These are phyloP conservation scores for Alcis repandata DNA, from an alignment of 2,888 invertebrate species.

Conservation along the genomic window DNA sequence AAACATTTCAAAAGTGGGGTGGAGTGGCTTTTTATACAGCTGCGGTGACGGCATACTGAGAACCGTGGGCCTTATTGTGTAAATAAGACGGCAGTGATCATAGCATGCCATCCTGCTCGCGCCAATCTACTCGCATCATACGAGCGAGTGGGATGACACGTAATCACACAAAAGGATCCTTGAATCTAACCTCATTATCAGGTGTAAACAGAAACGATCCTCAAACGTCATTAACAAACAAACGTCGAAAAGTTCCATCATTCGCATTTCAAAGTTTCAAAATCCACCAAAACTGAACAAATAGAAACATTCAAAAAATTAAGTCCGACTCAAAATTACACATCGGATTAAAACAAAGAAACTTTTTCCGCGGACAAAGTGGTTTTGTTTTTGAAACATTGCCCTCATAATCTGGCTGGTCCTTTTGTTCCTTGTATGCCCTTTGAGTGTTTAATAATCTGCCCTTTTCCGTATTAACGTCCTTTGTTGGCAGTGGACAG, in stretches of 20 bases:
- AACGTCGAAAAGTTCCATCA: neutral
- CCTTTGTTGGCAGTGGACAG: conserved; percentile 22
- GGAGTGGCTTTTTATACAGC: neutral
- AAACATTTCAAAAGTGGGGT: conserved; percentile 17
- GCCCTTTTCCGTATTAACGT: conserved; percentile 29
- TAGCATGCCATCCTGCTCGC: too few relatives aligned
- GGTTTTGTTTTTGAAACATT: conserved; percentile 48
- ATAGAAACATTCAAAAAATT: conserved; percentile 20
- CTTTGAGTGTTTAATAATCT: conserved; percentile 18
- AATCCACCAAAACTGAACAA: conserved; percentile 17
- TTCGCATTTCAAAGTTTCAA: conserved; percentile 1
- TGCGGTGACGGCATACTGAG: neutral
- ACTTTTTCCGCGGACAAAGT: conserved; percentile 37
- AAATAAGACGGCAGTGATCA: too few relatives aligned
- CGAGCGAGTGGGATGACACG: too few relatives aligned
- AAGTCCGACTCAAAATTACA: conserved; percentile 35
- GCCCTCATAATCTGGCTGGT: conserved; percentile 41
- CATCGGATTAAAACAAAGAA: conserved; percentile 43
- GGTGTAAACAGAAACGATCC: neutral
- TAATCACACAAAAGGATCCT: too few relatives aligned
- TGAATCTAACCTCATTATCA: too few relatives aligned
- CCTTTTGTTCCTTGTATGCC: conserved; percentile 40
- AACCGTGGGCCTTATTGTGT: too few relatives aligned
- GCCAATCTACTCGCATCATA: too few relatives aligned
- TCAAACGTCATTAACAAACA: neutral